phyloP scores from a whole-genome alignment of 2,113 vertebrate species.

The Odontesthes bonariensis region DNA sequence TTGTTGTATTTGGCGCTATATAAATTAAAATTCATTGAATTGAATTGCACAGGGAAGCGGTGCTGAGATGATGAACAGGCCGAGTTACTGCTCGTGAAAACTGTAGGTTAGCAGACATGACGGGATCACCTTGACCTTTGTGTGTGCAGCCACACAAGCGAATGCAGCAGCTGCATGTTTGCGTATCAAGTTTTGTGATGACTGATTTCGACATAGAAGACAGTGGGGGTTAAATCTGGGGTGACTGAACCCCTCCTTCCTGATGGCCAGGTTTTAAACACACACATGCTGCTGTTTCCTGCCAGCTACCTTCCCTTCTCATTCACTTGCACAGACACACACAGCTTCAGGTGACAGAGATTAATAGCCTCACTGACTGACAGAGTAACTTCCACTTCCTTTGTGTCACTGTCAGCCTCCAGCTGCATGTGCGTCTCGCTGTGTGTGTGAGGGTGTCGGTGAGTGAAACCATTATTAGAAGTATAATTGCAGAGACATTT shows the following conservation, averaged over 20 bases:
- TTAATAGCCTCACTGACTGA: slow-evolving; percentile 98
- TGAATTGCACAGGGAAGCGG: slow-evolving; percentile 11
- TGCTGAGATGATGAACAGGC: slow-evolving; percentile 36
- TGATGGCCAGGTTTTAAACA: slow-evolving; percentile 78
- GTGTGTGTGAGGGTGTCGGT: slow-evolving; percentile 28
- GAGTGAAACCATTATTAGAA: slow-evolving; percentile 92
- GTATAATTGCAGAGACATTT: slow-evolving; percentile 99
- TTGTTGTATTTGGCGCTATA: too few relatives aligned
- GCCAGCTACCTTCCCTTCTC: slow-evolving; percentile 19
- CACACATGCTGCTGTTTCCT: slow-evolving; percentile 81
- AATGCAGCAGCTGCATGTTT: background rate
- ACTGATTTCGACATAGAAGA: slow-evolving; percentile 42
- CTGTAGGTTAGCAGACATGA: background rate
- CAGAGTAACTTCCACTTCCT: slow-evolving; percentile 97
- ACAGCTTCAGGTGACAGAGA: slow-evolving; percentile 95
- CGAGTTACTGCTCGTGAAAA: slow-evolving; percentile 20
- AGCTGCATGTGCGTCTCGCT: slow-evolving; percentile 70
- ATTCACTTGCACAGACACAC: slow-evolving; percentile 71
- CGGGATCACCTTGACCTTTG: slow-evolving; percentile 11
- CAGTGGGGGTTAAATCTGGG: slow-evolving; percentile 86
- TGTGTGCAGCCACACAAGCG: background rate
- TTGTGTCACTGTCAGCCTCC: slow-evolving; percentile 93
- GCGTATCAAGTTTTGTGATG: background rate
- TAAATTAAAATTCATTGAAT: too few relatives aligned
- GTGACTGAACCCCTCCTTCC: slow-evolving; percentile 86